phyloP scores from a whole-genome alignment of 1,140 invertebrate species.

The Caligus rogercresseyi region DNA sequence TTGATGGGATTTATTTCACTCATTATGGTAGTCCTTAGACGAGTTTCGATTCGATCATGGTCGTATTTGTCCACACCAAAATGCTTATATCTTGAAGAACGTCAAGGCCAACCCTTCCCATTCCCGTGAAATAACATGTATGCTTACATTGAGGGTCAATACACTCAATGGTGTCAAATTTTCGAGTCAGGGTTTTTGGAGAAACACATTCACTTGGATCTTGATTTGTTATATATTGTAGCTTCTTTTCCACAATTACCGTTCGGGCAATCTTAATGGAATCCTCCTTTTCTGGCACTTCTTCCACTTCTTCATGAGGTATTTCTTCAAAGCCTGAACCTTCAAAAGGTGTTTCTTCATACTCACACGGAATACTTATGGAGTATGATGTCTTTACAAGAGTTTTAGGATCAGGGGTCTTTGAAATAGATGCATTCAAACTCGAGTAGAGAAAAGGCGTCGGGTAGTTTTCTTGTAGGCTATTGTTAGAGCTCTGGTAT shows the following conservation, averaged over 20 bases:
- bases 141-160: not conserved
- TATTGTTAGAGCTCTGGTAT: too few species aligned
- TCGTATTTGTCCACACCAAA: not conserved
- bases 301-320: not conserved
- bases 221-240: not conserved
- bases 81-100: not conserved
- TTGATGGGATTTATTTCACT: not conserved
- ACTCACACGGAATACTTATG: not conserved
- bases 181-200: not conserved
- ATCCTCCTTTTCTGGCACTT: not conserved
- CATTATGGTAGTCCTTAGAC: not conserved
- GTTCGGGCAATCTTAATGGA: not conserved
- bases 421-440: not conserved
- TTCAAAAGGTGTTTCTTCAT: too few species aligned
- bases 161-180: not conserved
- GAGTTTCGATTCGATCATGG: not conserved
- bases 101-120: not conserved
- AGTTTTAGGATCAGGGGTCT: not conserved
- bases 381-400: not conserved
- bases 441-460: not conserved
- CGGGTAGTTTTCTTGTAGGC: too few species aligned
- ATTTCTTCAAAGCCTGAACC: too few species aligned
- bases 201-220: not conserved
- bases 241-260: not conserved
- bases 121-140: not conserved